Base-by-base conservation (phyloP, 2,797 vertebrate genomes). In the Lacerta bilineata region DNA sequence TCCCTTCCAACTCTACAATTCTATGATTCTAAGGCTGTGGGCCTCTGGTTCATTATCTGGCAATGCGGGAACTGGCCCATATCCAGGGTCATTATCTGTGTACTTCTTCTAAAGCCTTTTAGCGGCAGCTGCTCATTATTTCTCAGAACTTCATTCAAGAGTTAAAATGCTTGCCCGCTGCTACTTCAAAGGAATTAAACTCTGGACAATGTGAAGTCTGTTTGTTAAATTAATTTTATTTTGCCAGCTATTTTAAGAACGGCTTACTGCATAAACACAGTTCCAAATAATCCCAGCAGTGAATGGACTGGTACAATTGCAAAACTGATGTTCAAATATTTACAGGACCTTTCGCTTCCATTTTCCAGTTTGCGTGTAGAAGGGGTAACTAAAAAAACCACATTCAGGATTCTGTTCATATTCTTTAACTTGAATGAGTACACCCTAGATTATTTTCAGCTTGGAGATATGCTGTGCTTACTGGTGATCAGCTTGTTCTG, bases 221-320 rank as follows among this genome's bases (percentile, higher is more conserved):
- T 90, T 15, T 50, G 66, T 71, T 1, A 46, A 50, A 2, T 43
- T 25, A 50, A 50, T 96, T 96, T 94, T 95, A 86, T 81, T 69
- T 87, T 86, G 76, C 8, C 15, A 78, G 20, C 13, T 36, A n/a
- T 8, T 13, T 78, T 68, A 89, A 41, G 43, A 72, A 85, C 82
- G 3, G 0, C 33, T 0, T 74, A 64, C 18, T 64, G 66, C 33
- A 78, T 33, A 2, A 59, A 81, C 61, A 9, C 1, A 4, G 39
- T 43, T 55, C 86, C 75, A 80, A 29, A 72, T 61, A 5, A 55
- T 36, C 25, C 81, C 87, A 78, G 68, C 33, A 5, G 3, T 8
- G 39, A 68, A 69, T 0, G n/a, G 64, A 87, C 81, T 55, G 10
- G 3, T 87, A 8, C 2, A 72, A 2, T 83, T 9, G 55, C 68